These are phyloP conservation scores for Diplodus puntazzo DNA, from an alignment of 2,797 vertebrate genomes.

Conservation along the genomic window DNA sequence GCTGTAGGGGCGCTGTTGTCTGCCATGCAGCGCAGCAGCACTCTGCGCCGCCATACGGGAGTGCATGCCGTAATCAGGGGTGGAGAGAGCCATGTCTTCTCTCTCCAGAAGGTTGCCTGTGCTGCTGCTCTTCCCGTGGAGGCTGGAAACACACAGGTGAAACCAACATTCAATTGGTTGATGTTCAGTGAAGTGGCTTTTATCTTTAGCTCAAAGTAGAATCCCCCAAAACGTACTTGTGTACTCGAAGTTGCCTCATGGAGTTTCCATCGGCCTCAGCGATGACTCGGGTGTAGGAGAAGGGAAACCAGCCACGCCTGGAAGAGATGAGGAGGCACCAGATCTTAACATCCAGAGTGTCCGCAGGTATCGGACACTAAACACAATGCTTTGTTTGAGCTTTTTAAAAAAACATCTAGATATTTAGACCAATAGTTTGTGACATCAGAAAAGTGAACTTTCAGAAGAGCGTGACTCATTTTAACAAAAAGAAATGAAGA, in stretches of 20 bases:
- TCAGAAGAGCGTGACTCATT: too few species aligned
- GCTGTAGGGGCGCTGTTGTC: slow-evolving; percentile 93
- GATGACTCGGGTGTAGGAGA: slow-evolving; percentile 96
- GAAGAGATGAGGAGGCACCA: neutral
- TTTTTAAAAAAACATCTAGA: too few species aligned
- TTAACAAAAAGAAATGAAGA: too few species aligned
- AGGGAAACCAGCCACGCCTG: slow-evolving; percentile 99
- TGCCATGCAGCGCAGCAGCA: slow-evolving; percentile 70
- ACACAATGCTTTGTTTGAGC: too few species aligned
- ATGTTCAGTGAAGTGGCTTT: neutral
- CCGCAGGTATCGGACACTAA: too few species aligned
- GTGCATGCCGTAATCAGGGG: slow-evolving; percentile 87
- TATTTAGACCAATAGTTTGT: too few species aligned
- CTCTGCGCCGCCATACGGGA: slow-evolving; percentile 86
- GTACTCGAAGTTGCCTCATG: slow-evolving; percentile 83
- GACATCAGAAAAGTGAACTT: too few species aligned
- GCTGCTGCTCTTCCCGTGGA: slow-evolving; percentile 96
- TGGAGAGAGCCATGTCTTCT: slow-evolving; percentile 87
- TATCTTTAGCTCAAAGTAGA: neutral
- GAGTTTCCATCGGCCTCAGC: slow-evolving; percentile 84
- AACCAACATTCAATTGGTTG: neutral
- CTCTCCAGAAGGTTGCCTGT: slow-evolving; percentile 96
- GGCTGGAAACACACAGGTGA: slow-evolving; percentile 77
- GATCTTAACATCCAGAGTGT: neutral
- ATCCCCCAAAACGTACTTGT: slow-evolving; percentile 62